A percentile compares a stretch with the other conserved stretches of the same genome.
Evolutionary conservation across 2,113 vertebrate species (phyloP).

Genomic region (Stegastes partitus): DNA sequence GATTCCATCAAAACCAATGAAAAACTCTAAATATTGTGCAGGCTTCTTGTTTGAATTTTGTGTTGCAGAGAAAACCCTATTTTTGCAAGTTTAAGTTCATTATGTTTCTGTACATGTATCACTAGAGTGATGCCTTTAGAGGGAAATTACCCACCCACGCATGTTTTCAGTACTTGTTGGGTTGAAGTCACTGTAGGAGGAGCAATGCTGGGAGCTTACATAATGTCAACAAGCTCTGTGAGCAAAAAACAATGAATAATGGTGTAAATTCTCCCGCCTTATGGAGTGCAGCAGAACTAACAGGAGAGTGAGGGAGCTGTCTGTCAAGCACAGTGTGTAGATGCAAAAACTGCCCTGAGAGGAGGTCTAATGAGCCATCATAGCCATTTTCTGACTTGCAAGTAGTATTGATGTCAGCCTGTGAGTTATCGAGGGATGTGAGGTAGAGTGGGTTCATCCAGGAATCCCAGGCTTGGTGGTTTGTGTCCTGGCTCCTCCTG

Average conservation of each 20-base stretch:
- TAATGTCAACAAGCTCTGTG: conserved; percentile 13
- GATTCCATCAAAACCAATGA: neutral
- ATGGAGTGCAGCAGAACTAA: neutral
- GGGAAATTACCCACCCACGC: conserved; percentile 25
- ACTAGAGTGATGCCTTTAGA: neutral
- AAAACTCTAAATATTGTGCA: no score
- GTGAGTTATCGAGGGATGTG: no score
- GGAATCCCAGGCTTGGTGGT: neutral
- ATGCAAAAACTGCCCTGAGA: neutral
- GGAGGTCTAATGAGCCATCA: neutral
- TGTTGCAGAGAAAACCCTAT: neutral
- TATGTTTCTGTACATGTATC: neutral
- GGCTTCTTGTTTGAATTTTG: no score
- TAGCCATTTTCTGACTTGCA: conserved; percentile 1
- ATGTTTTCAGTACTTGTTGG: conserved; percentile 8
- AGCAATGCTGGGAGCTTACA: neutral
- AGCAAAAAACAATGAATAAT: conserved; percentile 6
- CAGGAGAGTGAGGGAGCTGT: neutral
- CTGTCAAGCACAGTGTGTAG: neutral
- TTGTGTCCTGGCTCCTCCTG: neutral
- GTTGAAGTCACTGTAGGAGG: conserved; percentile 5
- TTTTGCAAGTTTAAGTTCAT: neutral
- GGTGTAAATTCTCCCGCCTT: conserved; percentile 8
- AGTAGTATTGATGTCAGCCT: no score
- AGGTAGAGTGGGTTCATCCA: neutral